A percentile compares a stretch with the other conserved stretches of the same genome.
These are phyloP conservation scores for Caenorhabditis sp. DNA, from an alignment of 2,888 invertebrate genomes.

Conservation along the genomic window DNA sequence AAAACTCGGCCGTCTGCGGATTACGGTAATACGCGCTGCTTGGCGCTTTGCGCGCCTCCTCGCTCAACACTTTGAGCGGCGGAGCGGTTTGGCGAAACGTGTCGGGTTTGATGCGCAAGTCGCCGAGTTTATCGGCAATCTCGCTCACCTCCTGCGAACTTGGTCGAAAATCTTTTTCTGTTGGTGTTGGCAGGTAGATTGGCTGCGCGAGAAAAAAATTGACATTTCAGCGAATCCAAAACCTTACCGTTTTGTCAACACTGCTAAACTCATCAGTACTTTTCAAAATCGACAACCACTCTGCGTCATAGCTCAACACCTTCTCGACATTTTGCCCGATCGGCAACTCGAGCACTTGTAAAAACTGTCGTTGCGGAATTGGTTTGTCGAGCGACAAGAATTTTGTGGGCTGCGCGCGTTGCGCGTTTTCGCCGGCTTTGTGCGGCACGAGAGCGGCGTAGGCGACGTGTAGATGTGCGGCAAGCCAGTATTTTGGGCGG, in stretches of 20 bases:
- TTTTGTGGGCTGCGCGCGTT: slow-evolving; percentile 48
- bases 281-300: slow-evolving; percentile 89
- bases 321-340: slow-evolving; percentile 49
- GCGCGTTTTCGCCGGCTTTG: slow-evolving; percentile 38
- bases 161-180: slow-evolving; percentile 53
- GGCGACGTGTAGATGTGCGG: slow-evolving; percentile 95
- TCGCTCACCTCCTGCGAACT: slow-evolving; percentile 74
- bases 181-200: not conserved
- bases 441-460: slow-evolving; percentile 89
- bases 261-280: slow-evolving; percentile 78
- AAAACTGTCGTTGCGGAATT: slow-evolving; percentile 84
- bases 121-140: slow-evolving; percentile 76
- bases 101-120: slow-evolving; percentile 78
- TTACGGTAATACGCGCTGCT: slow-evolving; percentile 47
- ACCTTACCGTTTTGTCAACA: slow-evolving; percentile 18
- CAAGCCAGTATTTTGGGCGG: slow-evolving; percentile 91
- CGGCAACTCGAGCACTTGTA: slow-evolving; percentile 78
- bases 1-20: slow-evolving; percentile 64
- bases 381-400: slow-evolving; percentile 78
- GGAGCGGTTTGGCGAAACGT: slow-evolving; percentile 83
- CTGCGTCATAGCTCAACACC: slow-evolving; percentile 82
- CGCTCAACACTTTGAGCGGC: slow-evolving; percentile 71
- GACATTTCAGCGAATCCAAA: not conserved
- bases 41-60: slow-evolving; percentile 15
- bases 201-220: not conserved